Evolutionary conservation across 2,797 vertebrate genomes (phyloP).

Genomic region (Aselliscus stoliczkanus): DNA sequence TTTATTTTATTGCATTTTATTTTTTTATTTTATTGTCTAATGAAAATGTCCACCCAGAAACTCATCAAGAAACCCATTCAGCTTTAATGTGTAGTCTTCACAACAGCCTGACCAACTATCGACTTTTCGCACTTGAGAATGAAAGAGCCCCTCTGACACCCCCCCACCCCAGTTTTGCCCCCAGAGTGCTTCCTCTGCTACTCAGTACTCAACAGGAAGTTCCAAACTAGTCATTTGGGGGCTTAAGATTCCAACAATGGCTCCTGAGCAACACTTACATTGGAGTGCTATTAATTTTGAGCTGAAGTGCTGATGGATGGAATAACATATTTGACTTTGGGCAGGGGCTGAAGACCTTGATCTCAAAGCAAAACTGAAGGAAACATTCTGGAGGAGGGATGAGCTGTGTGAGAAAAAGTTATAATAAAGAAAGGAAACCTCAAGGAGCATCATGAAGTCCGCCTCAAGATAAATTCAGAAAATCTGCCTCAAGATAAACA

Average conservation of each 20-base stretch:
- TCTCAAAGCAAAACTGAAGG: background rate
- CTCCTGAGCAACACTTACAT: background rate
- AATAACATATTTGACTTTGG: background rate
- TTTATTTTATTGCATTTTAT: no score
- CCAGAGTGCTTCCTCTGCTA: background rate
- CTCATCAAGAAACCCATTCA: background rate
- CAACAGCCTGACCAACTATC: accelerated
- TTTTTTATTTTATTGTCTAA: no score
- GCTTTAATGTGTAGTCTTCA: background rate
- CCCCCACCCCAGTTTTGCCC: accelerated
- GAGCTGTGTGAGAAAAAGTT: background rate
- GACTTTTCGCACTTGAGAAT: accelerated
- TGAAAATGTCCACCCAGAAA: background rate
- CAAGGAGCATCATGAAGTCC: background rate
- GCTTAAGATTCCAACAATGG: background rate
- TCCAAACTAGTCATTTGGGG: background rate
- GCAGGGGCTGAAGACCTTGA: background rate
- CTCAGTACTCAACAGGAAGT: background rate
- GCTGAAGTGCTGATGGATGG: background rate
- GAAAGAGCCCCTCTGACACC: accelerated
- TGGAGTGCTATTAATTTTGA: background rate
- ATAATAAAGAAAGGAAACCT: background rate
- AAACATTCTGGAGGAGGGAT: background rate
- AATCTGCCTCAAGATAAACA: background rate
- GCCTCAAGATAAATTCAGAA: background rate